Conservation (phyloP, 2,888 invertebrate species). For the Synanthedon andrenaeformis region DNA sequence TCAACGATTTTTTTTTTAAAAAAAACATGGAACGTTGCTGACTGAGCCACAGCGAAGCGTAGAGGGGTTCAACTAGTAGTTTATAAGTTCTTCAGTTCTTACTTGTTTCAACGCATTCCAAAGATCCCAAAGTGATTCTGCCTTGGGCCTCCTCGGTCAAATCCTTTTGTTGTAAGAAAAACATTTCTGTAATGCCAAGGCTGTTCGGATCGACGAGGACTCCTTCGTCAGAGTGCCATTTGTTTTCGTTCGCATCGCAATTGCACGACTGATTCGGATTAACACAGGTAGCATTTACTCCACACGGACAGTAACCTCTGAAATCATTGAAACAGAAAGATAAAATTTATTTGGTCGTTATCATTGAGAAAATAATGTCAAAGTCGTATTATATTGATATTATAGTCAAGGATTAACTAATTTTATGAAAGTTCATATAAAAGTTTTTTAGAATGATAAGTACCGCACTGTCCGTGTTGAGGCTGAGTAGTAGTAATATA, state of each 20-base stretch:
- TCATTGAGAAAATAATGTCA: background rate
- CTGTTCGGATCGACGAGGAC: slow-evolving; percentile 83
- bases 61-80: too few relatives aligned
- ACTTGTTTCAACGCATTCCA: slow-evolving; percentile 96
- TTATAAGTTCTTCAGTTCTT: too few relatives aligned
- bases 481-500: too few relatives aligned
- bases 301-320: slow-evolving; percentile 81
- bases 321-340: slow-evolving; percentile 11
- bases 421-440: too few relatives aligned
- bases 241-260: slow-evolving; percentile 88
- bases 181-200: slow-evolving; percentile 91
- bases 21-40: too few relatives aligned
- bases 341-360: background rate
- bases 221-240: slow-evolving; percentile 92
- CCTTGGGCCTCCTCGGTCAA: slow-evolving; percentile 86
- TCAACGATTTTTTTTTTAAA: too few relatives aligned
- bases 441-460: too few relatives aligned
- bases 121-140: slow-evolving; percentile 87
- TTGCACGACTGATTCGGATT: slow-evolving; percentile 88
- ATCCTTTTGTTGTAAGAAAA: slow-evolving; percentile 87
- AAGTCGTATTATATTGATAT: background rate
- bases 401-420: too few relatives aligned
- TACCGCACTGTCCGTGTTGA: too few relatives aligned
- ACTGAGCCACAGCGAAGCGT: too few relatives aligned
- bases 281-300: slow-evolving; percentile 84